Evolutionary conservation across 2,113 vertebrate species (phyloP), one percentile per base, ranked within the genome.

Genomic region (Epinephelus cyanopodus): DNA sequence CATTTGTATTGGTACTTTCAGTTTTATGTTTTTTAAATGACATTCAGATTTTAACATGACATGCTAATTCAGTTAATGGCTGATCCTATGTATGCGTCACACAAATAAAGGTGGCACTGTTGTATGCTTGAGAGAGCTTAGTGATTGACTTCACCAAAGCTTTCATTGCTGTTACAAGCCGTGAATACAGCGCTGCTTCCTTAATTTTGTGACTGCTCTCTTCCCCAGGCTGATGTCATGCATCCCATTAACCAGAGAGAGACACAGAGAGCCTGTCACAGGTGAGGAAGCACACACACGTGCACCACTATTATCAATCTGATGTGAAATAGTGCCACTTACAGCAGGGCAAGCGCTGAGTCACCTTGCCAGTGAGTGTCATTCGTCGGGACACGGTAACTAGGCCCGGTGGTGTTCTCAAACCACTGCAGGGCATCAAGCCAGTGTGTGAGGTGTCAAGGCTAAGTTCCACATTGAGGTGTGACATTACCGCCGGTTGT

Each of bases 301-400:
- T 70, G 21, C 27, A 33, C 29, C 9, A 3, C 50, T 45, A 1
- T 21, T 37, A 81, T 87, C 82, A 81, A 57, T 82, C 86, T 74
- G 68, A 76, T 72, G 64, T 82, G 84, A 77, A 70, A 64, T 56
- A 13, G 78, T 47, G 62, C 81, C 69, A 77, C 83, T 81, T 82
- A 66, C 80, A 78, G 73, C 33, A 60, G 84, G 80, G 47, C 58
- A 42, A 74, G 71, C 69, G 25, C 70, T 9, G 66, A 87, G 89
- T 92, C 90, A 90, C 88, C 92, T 91, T 89, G 82, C 77, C 42
- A 18, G 66, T 61, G 75, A 89, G 77, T 68, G 67, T 78, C 83
- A 88, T 83, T 86, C 54, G 10, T 81, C 74, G 39, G 86, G 85
- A 88, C 87, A 71, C 57, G 25, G 62, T 86, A 89, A 89, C 86